phyloP scores from a whole-genome alignment of 2,797 vertebrate genomes.

The Telmatherina bonti region DNA sequence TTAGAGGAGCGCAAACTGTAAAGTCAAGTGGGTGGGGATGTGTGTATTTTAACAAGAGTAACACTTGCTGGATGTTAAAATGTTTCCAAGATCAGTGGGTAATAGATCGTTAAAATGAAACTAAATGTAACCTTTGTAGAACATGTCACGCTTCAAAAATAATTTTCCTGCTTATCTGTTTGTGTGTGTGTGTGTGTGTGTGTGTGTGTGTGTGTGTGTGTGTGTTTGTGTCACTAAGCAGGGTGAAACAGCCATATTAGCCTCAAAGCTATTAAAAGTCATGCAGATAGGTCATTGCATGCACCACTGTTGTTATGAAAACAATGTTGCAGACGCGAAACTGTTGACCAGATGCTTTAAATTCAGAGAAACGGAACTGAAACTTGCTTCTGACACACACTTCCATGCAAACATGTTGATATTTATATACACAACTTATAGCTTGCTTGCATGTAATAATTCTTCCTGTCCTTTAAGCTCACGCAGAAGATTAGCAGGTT shows the following conservation, averaged over 20 bases:
- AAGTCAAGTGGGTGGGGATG: too few species aligned
- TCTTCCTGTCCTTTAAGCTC: conserved; percentile 2
- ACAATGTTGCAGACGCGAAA: conserved; percentile 31
- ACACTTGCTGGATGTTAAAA: too few species aligned
- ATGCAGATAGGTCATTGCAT: conserved; percentile 49
- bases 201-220: not conserved
- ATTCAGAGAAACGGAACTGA: conserved; percentile 11
- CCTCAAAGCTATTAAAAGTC: conserved; percentile 37
- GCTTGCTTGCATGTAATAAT: not conserved
- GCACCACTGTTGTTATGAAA: conserved; percentile 48
- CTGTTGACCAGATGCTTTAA: not conserved
- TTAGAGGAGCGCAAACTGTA: too few species aligned
- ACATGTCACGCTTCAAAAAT: not conserved
- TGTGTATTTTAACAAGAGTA: too few species aligned
- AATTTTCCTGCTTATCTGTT: not conserved
- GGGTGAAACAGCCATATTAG: conserved; percentile 17
- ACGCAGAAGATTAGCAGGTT: conserved; percentile 38
- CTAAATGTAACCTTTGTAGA: not conserved
- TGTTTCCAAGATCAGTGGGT: not conserved
- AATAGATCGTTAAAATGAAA: not conserved
- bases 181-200: conserved; percentile 14
- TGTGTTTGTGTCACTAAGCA: conserved; percentile 41
- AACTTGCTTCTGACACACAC: not conserved
- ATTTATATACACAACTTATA: not conserved
- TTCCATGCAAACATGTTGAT: not conserved